Percentiles rank a stretch among this genome's conserved stretches.
These are phyloP conservation scores for Sturmia bella DNA, from an alignment of 2,888 invertebrate genomes.

Conservation along the genomic window DNA sequence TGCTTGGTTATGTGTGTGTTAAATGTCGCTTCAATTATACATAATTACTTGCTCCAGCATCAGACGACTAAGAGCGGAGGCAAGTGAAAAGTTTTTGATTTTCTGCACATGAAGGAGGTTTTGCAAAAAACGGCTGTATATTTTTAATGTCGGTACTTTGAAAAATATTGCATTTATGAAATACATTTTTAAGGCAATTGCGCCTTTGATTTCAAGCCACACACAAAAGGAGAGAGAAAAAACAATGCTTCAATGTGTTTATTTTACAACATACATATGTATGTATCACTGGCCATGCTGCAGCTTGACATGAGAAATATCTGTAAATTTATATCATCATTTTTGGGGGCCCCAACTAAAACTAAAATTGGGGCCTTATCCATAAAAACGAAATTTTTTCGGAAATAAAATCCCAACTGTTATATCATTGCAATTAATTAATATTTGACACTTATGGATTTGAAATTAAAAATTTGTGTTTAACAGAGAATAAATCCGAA, in stretches of 20 bases:
- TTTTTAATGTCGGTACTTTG: conserved; percentile 40
- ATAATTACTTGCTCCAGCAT: not conserved
- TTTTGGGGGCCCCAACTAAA: too few species aligned
- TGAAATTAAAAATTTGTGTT: too few species aligned
- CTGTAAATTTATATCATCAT: too few species aligned
- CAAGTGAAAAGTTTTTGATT: not conserved
- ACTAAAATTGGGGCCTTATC: too few species aligned
- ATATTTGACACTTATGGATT: too few species aligned
- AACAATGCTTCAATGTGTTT: conserved; percentile 20
- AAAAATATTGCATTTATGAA: conserved; percentile 34
- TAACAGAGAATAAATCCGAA: too few species aligned
- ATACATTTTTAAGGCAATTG: conserved; percentile 44
- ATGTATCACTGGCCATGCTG: conserved; percentile 13
- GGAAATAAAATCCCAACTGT: too few species aligned
- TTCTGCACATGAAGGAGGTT: not conserved
- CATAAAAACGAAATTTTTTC: too few species aligned
- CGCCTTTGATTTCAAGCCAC: conserved; percentile 11
- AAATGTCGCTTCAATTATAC: conserved; percentile 9
- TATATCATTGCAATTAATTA: too few species aligned
- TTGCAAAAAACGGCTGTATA: conserved; percentile 16
- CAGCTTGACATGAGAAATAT: too few species aligned
- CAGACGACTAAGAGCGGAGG: not conserved
- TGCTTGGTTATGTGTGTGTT: not conserved
- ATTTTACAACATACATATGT: conserved; percentile 34
- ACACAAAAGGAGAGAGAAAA: conserved; percentile 18